Evolutionary conservation across 2,113 vertebrate genomes (phyloP), one percentile per base, ranked within the genome.

Genomic region (Sylvietta virens): DNA sequence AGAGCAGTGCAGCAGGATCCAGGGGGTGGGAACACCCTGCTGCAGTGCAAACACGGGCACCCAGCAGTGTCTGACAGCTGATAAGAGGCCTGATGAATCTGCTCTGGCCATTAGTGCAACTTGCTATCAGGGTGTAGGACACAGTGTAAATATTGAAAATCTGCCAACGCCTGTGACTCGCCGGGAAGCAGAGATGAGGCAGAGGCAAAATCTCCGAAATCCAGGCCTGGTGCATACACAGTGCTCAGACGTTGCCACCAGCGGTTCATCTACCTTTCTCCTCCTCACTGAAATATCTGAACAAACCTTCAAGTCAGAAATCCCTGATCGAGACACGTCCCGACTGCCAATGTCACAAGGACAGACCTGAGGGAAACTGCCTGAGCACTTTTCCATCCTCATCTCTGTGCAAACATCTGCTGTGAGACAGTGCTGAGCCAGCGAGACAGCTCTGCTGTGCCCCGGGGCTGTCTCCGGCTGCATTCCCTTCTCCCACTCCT

Each of bases 1-100:
- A 5, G 53, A n/a, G 67, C 64, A 21, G 67, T 0, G 4, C 4
- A 24, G 69, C 72, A 16, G 20, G 5, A 7, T 2, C 27, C 7
- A 26, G 6, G 60, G 50, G 89, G 48, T 1, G 31, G 11, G 81
- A 40, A 18, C 40, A 20, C 3, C 11, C 10, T 3, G 50, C 56
- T 23, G n/a, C 1, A 23, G 14, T 6, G 64, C 66, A 54, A n/a
- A 30, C 37, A 48, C 1, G 47, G 47, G 64, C 72, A 30, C 40
- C 79, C 20, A 44, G 84, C 87, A 66, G 72, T 2, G 60, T 28
- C 78, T 64, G 65, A 33, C 53, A 69, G 79, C 65, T 58, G 33
- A 4, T 13, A 22, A 40, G 18, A 26, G 17, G 22, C 53, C 51
- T n/a, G 77, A 60, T 23, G 54, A 64, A 91, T 51, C 83, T 50